Evolutionary conservation across 2,888 invertebrate genomes (phyloP).

Genomic region (Melieria picta): DNA sequence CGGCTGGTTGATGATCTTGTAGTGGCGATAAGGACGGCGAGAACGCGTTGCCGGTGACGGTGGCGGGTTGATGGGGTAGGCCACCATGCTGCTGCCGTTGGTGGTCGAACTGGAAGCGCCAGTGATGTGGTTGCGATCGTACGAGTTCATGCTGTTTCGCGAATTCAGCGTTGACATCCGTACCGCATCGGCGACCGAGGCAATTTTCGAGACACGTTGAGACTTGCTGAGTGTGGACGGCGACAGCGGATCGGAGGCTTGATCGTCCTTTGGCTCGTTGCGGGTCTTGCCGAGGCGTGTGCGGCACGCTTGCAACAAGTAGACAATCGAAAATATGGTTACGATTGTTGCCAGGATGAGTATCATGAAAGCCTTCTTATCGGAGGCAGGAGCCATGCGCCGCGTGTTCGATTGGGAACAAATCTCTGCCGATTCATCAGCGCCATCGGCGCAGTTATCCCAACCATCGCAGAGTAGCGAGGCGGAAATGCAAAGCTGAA

Average conservation of each 20-base stretch:
- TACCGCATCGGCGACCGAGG: conserved; percentile 69
- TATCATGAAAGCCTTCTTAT: conserved; percentile 70
- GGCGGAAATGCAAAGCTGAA: conserved; percentile 73
- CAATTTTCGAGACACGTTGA: conserved; percentile 64
- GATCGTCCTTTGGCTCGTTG: conserved; percentile 71
- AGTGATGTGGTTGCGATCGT: conserved; percentile 77
- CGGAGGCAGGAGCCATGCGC: conserved; percentile 65
- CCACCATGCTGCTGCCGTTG: conserved; percentile 65
- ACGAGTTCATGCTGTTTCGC: conserved; percentile 73
- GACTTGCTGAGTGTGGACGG: conserved; percentile 67
- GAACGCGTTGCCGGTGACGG: conserved; percentile 87
- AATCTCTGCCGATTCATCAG: conserved; percentile 77
- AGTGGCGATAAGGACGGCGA: conserved; percentile 81
- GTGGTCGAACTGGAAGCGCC: conserved; percentile 68
- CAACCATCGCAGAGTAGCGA: conserved; percentile 79
- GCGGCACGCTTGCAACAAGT: conserved; percentile 69
- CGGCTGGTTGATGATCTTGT: conserved; percentile 81
- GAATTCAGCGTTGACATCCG: conserved; percentile 75
- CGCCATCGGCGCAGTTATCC: conserved; percentile 82
- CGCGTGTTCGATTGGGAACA: conserved; percentile 69
- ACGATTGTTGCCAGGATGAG: conserved; percentile 70
- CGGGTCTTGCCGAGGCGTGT: conserved; percentile 68
- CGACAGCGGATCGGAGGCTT: conserved; percentile 74
- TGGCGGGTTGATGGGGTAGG: conserved; percentile 90
- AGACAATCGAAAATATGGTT: conserved; percentile 68